Evolutionary conservation across 2,888 invertebrate species (phyloP), one percentile per base, ranked within the genome.

Genomic region (Rhamphomyia laevipes): DNA sequence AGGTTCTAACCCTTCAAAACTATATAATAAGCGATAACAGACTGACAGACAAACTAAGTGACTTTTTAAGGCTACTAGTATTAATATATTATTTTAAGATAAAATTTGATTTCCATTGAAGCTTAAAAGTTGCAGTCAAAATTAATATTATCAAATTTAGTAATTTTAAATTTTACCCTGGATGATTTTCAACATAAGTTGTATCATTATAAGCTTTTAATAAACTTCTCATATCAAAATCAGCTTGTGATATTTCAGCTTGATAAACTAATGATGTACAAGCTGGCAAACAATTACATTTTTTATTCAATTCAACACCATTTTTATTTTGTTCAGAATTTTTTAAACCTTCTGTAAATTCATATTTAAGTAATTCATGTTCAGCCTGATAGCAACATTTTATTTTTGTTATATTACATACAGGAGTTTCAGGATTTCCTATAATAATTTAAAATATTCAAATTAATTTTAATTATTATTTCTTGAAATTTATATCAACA

Each of bases 341-440:
- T 33, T 13, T n/a, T 18, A 41, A 46, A 0, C 61, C 61, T 35
- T 67, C 60, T 3, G 58, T 55, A 46, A 68, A 70, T 45, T 69
- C 67, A 9, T 61, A 58, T 3, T 64, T 57, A 1, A 66, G 51
- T 23, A 69, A 51, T 45, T 62, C 58, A 37, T 65, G 62, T 51
- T 67, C 66, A 4, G 68, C 70, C 2, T 59, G 47, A 44, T 64
- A 58, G 48, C 66, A 67, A 52, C 73, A 73, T 43, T 61, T 52
- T 42, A 69, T 70, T 47, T 64, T 68, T 15, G 65, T 64, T 27
- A 68, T 63, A 2, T 64, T 64, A 56, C 73, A 73, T 3, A 73
- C 64, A 0, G 66, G 64, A 51, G 64, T 70, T 35, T 7, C n/a
- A 4, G 7, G n/a, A 4, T 4, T 5, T 35, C 35, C 35, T 35